These are phyloP conservation scores for Selene dorsalis DNA, from an alignment of 2,797 vertebrate genomes.

Conservation along the genomic window DNA sequence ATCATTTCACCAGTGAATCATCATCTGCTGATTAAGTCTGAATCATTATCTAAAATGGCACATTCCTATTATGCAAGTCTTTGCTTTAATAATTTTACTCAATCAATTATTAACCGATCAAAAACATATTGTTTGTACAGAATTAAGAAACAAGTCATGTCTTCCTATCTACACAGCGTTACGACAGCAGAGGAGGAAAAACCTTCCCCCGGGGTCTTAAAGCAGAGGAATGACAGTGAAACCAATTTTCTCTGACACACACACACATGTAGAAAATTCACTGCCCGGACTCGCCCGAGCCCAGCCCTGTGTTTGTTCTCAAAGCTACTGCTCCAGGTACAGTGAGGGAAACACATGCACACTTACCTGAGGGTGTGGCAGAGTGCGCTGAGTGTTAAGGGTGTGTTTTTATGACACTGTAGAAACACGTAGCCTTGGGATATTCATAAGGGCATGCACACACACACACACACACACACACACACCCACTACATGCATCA, in stretches of 20 bases:
- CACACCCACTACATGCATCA: slow-evolving; percentile 8
- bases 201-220: slow-evolving; percentile 39
- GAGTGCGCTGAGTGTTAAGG: slow-evolving; percentile 24
- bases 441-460: slow-evolving; percentile 41
- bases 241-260: slow-evolving; percentile 47
- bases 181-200: slow-evolving; percentile 21
- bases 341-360: slow-evolving; percentile 7
- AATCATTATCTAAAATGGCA: neutral
- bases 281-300: slow-evolving; percentile 59
- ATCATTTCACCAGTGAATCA: slow-evolving; percentile 1
- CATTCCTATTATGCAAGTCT: neutral
- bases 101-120: neutral
- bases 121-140: neutral
- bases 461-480: slow-evolving; percentile 5
- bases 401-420: slow-evolving; percentile 49
- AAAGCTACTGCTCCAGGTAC: slow-evolving; percentile 51
- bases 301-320: slow-evolving; percentile 64
- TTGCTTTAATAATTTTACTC: neutral
- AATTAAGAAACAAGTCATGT: slow-evolving; percentile 26
- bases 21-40: neutral
- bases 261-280: slow-evolving; percentile 23
- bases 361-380: slow-evolving; percentile 63
- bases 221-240: slow-evolving; percentile 28
- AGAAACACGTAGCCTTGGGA: slow-evolving; percentile 63
- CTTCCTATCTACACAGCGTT: neutral